Conservation (phyloP, 2,888 invertebrate genomes). For the Metacarcinus magister region DNA sequence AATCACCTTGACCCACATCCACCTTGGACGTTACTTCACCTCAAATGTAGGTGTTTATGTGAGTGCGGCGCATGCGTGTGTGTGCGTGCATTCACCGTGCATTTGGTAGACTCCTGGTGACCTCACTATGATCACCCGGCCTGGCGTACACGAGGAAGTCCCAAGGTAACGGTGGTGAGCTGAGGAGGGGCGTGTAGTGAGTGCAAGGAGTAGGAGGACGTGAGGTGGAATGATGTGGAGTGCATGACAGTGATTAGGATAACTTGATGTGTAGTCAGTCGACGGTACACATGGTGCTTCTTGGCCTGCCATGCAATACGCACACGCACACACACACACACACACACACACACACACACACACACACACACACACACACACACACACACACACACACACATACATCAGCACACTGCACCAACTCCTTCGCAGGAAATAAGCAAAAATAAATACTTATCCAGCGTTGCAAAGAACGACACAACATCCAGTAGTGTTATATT, state of each 20-base stretch:
- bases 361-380: no score
- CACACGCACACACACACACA: no score
- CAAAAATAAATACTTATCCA: slow-evolving; percentile 31
- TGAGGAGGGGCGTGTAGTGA: not conserved
- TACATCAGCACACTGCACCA: not conserved
- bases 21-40: slow-evolving; percentile 8
- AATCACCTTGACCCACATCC: slow-evolving; percentile 36
- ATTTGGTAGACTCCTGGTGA: not conserved
- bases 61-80: not conserved
- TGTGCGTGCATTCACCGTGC: not conserved
- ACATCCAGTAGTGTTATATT: not conserved
- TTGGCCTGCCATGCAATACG: not conserved
- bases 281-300: not conserved
- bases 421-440: not conserved
- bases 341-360: no score
- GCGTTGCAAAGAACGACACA: not conserved
- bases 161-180: not conserved
- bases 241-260: not conserved
- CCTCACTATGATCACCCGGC: not conserved
- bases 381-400: no score
- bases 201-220: not conserved
- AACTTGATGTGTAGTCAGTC: not conserved
- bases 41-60: not conserved
- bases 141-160: not conserved
- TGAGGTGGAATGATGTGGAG: not conserved